phyloP scores from a whole-genome alignment of 2,888 invertebrate genomes.

The Schizaphis graminum region DNA sequence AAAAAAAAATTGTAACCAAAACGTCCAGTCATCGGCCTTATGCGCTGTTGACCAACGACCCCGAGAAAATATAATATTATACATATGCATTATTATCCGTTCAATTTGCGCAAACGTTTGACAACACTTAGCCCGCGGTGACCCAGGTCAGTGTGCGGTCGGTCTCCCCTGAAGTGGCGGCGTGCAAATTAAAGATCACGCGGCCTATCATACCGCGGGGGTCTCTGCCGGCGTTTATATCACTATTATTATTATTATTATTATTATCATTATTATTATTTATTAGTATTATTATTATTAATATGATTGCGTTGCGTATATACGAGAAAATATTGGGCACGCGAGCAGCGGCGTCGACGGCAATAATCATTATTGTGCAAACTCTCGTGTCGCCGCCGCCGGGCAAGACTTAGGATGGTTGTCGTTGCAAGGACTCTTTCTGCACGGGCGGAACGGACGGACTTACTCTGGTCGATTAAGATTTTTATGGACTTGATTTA shows the following conservation, averaged over 20 bases:
- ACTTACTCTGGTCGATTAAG: neutral
- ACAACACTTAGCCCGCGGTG: conserved; percentile 52
- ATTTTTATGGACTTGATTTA: neutral
- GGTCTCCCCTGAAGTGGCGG: conserved; percentile 35
- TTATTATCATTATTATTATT: neutral
- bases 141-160: conserved; percentile 51
- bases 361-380: conserved; percentile 32
- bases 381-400: neutral
- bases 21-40: conserved; percentile 59
- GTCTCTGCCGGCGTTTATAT: conserved; percentile 29
- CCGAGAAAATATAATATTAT: conserved; percentile 36
- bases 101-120: conserved; percentile 57
- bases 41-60: conserved; percentile 59
- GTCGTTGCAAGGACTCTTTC: neutral
- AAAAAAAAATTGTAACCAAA: neutral
- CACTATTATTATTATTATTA: neutral
- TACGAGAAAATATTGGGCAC: neutral
- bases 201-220: conserved; percentile 29
- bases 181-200: conserved; percentile 39
- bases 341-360: neutral
- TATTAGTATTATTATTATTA: conserved; percentile 8
- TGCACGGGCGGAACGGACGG: neutral
- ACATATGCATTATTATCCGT: neutral
- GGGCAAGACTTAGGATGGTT: neutral
- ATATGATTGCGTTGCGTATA: neutral